Base-by-base conservation (phyloP, 2,888 invertebrate species). In the Arctia plantaginis region DNA sequence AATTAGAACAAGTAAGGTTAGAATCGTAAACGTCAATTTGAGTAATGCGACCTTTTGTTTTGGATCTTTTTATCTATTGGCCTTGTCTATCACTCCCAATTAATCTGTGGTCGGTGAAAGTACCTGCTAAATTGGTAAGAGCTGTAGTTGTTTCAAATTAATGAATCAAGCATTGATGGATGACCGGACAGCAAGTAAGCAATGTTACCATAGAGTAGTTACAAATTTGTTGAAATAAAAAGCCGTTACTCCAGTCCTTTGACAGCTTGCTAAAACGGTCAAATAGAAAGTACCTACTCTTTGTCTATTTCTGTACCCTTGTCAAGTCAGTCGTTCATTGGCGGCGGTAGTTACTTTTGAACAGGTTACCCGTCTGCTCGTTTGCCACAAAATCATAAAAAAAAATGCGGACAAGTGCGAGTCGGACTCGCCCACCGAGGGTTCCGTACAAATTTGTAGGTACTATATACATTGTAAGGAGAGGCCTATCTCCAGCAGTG, bases 71-170 rank as follows among this genome's bases (percentile, higher is more conserved):
- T 68, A 69, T 64, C 35, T 20, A 30, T 66, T 65, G 51, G 55
- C 62, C 66, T 73, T 59, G 64, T 79, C 80, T 59, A 75, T 78
- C 75, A 69, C 15, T 71, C 65, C 73, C 72, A 33, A 66, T 77
- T 80, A 73, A 69, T 77, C 51, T 72, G 66, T 79, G 74, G 65
- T 33, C 73, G 66, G 27, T 30, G 55, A 62, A 66, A 55, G 66
- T 67, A 55, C 51, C 33, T 51, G 47, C 3, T 71, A 51, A 68
- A 65, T 67, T 71, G 64, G 71, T 64, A 67, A 74, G 35, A 35
- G 41, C 12, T 27, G 65, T 59, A 35, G 18, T 64, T 27, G 35
- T 39, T 68, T 69, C 20, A 47, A 47, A 35, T 66, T 13, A 62
- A 69, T 64, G 20, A n/a, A 64, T 68, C 23, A 35, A 23, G 6